phyloP scores from a whole-genome alignment of 2,888 invertebrate genomes.

The Steinernema scapterisci region DNA sequence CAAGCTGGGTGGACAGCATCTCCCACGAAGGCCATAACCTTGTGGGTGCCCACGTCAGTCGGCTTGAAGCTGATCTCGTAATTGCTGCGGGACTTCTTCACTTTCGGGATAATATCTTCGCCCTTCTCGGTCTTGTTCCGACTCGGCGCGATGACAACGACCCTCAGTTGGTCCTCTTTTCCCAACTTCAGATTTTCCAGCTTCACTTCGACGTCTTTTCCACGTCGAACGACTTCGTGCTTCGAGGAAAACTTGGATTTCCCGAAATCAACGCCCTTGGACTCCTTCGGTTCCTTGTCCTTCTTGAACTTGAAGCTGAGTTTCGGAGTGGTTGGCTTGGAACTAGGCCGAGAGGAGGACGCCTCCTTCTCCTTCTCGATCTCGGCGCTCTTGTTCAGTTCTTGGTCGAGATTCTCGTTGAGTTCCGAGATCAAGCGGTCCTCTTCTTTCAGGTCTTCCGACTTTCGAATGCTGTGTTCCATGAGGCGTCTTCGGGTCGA shows the following conservation, averaged over 20 bases:
- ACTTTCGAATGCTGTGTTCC: constrained; percentile 42
- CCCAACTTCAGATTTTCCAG: constrained; percentile 62
- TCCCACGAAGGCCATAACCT: constrained; percentile 42
- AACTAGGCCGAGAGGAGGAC: constrained; percentile 42
- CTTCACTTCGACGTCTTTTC: constrained; percentile 61
- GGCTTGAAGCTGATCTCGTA: constrained; percentile 76
- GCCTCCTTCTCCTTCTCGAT: constrained; percentile 10
- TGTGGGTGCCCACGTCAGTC: constrained; percentile 77
- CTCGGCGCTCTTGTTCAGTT: constrained; percentile 25
- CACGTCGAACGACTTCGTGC: constrained; percentile 59
- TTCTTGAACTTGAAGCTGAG: constrained; percentile 58
- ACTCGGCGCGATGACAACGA: constrained; percentile 55
- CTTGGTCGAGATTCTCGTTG: constrained; percentile 25
- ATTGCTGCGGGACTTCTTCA: constrained; percentile 65
- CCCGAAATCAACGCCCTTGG: constrained; percentile 57
- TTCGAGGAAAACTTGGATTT: constrained; percentile 64
- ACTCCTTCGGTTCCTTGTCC: constrained; percentile 41
- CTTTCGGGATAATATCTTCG: constrained; percentile 35
- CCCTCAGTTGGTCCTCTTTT: constrained; percentile 62
- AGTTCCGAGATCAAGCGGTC: constrained; percentile 28
- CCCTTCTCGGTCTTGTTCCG: constrained; percentile 15
- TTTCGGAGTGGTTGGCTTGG: constrained; percentile 60
- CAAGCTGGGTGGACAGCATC: constrained; percentile 54
- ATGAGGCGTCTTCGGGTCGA: constrained; percentile 41
- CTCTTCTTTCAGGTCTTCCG: constrained; percentile 40